Evolutionary conservation across 37 sponge, comb jelly and placozoan species (phyloP), one percentile per base, ranked within the genome.

Genomic region (Theonella swinhoei): DNA sequence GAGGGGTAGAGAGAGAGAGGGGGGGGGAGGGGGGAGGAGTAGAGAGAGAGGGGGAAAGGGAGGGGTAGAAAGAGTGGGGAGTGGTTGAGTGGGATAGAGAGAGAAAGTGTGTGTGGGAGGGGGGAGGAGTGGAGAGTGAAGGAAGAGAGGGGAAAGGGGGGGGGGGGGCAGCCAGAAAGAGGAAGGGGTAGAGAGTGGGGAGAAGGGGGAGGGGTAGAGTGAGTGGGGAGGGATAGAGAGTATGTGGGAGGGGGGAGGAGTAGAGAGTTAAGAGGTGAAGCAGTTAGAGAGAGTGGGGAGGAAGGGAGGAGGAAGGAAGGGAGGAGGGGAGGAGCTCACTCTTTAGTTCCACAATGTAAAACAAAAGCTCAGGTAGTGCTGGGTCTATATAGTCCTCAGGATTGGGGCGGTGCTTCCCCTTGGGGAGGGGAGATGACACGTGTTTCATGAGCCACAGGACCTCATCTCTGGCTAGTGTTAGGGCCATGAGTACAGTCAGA

Each of bases 361-460:
- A 96, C 26, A 96, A 59, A 38, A 96, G 88, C 77, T 96, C 97
- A 25, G 94, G 82, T 4, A 96, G 84, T 14, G 68, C 40, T 8
- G 82, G 76, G 66, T 96, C 97, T 19, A 28, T 64, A 75, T 85
- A 94, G 72, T 96, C 97, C 34, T 88, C 83, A 4, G 86, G 86
- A 40, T 94, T 91, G 30, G 79, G 75, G 29, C 89, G 88, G 78
- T 81, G 71, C 62, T 92, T 97, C 25, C 68, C 76, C 79, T 88
- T 89, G 19, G 90, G 95, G 23, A 91, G 72, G 0, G 60, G 61
- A 34, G 68, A 62, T 11, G 26, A 79, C 54, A 64, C 77, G 77
- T 97, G 97, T 32, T 88, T 87, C 40, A 87, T 85, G 61, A 97
- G 68, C 97, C 97, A 97, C 61, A 78, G 63, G 0, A 97, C 84